Conservation (phyloP, 2,113 vertebrate species). For the Dromaius novaehollandiae region DNA sequence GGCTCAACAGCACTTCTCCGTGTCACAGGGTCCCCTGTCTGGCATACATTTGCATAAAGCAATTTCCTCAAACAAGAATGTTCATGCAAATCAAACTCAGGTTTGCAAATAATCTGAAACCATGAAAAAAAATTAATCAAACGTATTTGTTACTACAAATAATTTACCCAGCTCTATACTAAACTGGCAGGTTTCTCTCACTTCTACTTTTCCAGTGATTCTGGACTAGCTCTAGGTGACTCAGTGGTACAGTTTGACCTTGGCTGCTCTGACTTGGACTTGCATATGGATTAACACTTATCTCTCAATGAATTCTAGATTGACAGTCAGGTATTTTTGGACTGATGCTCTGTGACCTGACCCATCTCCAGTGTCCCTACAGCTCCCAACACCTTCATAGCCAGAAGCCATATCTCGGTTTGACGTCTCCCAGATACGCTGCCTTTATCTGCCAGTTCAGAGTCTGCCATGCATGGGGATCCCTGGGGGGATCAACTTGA, state of each 20-base stretch:
- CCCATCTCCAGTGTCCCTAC: background rate
- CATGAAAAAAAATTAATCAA: background rate
- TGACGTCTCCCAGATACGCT: background rate
- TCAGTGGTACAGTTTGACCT: background rate
- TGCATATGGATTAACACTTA: background rate
- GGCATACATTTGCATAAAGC: slow-evolving; percentile 59
- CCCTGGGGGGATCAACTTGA: background rate
- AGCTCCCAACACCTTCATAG: background rate
- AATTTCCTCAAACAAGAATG: slow-evolving; percentile 55
- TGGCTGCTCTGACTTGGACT: background rate
- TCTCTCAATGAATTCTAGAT: background rate
- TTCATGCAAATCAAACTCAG: slow-evolving; percentile 31
- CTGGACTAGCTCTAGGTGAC: background rate
- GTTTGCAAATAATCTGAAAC: slow-evolving; percentile 28
- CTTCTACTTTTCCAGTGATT: background rate
- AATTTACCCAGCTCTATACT: background rate
- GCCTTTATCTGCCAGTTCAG: background rate
- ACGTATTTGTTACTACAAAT: background rate
- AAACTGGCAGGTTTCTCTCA: background rate
- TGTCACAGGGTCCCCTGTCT: slow-evolving; percentile 44
- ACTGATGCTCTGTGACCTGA: background rate
- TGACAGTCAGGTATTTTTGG: background rate
- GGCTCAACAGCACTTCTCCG: slow-evolving; percentile 5
- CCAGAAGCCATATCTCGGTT: background rate
- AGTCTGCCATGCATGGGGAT: background rate